A percentile compares a stretch with the other conserved stretches of the same genome.
phyloP scores from a whole-genome alignment of 2,113 vertebrate species.

The Neotoma lepida region DNA sequence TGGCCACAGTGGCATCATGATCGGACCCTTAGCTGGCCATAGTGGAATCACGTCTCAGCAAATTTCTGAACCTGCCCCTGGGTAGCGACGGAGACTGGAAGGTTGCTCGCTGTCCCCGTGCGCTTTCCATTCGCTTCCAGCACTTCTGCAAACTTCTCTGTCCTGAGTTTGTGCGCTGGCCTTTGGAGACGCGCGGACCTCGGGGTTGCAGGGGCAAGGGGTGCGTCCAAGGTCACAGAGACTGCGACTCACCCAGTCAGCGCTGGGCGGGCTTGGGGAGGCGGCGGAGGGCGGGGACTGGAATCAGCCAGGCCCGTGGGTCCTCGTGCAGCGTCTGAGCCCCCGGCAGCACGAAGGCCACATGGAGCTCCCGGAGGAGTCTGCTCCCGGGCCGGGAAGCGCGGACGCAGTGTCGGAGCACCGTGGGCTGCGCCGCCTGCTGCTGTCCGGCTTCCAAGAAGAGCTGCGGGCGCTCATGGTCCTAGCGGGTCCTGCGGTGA shows the following conservation, averaged over 20 bases:
- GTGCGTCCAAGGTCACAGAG: neutral
- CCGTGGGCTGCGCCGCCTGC: constrained; percentile 73
- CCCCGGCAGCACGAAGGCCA: neutral
- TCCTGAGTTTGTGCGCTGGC: neutral
- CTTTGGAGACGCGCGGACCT: too few relatives aligned
- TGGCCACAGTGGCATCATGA: neutral
- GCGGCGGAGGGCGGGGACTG: constrained; percentile 50
- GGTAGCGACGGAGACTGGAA: rapidly evolving
- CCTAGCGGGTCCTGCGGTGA: constrained; percentile 70
- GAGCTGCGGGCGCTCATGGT: neutral
- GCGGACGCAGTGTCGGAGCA: constrained; percentile 43
- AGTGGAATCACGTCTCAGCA: neutral
- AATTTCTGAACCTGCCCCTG: neutral
- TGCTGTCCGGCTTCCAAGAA: neutral
- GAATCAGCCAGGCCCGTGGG: neutral
- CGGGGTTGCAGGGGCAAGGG: neutral
- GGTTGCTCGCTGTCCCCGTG: neutral
- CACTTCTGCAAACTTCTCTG: neutral
- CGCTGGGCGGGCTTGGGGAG: neutral
- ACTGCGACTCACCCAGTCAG: neutral
- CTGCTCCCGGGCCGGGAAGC: neutral
- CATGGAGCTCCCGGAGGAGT: constrained; percentile 55
- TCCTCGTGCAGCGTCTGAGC: rapidly evolving
- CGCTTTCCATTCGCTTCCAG: neutral
- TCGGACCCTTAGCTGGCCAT: neutral